Base-by-base conservation (phyloP, 2,797 vertebrate species). In the Clamator glandarius region DNA sequence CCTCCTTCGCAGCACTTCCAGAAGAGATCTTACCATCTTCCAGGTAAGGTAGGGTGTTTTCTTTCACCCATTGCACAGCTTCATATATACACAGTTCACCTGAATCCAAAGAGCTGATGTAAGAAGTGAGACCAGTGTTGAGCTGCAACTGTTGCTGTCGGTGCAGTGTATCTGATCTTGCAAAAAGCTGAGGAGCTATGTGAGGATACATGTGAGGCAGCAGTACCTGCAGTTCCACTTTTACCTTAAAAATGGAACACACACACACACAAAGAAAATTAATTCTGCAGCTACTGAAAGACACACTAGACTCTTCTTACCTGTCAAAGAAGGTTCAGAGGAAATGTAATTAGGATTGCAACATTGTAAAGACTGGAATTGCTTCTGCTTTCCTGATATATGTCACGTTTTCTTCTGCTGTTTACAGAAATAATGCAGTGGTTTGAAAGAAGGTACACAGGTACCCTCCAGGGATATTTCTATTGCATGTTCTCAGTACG, bases 51-150 rank as follows among this genome's bases (percentile, higher is more conserved):
- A 81, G 57, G 28, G 95, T 92, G 67, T 98, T 98, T 72, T 98
- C 98, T 73, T 96, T 97, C 52, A 98, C 55, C 98, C 98, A 98
- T 15, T 97, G 98, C 93, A 98, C 95, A 54, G 97, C 98, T 29
- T 96, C 96, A 11, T 95, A 97, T 1, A 98, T 44, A 50, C 97
- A 97, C 20, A 98, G 96, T 46, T 98, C 98, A 15, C 97, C 98
- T 4, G 95, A 84, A 9, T 94, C 97, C 55, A 98, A 87, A 63
- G 96, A 97, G 80, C 66, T 64, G 35, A 98, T 73, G 19, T 97
- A 96, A 72, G 98, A 96, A 2, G 82, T 3, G 1, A 98, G 97
- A 29, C 4, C 24, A 78, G 96, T 94, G 83, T 98, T 98, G 73
- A 98, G 97, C 87, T 97, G 92, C 31, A 95, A 7, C 91, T 98